Conservation (phyloP, 2,797 vertebrate genomes). For the Anguilla pacifica region DNA sequence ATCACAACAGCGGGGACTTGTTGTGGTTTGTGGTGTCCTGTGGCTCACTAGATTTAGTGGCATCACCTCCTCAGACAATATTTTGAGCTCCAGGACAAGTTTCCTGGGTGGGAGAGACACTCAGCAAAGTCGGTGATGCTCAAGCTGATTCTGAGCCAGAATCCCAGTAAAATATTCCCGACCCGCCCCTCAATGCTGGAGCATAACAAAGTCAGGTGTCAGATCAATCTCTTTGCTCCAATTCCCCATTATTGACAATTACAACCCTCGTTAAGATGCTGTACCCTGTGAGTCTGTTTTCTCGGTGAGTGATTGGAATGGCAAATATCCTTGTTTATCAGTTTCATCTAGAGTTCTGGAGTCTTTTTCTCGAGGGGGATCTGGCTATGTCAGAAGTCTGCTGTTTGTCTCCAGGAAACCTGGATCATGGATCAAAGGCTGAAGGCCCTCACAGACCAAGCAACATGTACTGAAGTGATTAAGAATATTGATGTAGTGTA, state of each 20-base stretch:
- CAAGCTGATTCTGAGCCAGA: not conserved
- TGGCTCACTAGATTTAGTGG: not conserved
- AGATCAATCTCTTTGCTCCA: not conserved
- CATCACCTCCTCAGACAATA: not conserved
- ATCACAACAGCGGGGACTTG: conserved; percentile 22
- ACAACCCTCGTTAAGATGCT: not conserved
- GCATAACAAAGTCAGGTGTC: not conserved
- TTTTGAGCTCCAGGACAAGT: not conserved
- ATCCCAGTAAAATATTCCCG: not conserved
- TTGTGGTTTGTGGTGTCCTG: conserved; percentile 18
- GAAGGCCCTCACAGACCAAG: not conserved
- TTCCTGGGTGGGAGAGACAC: not conserved
- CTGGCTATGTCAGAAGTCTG: not conserved
- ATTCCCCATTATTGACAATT: not conserved
- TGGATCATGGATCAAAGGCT: not conserved
- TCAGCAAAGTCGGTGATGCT: not conserved
- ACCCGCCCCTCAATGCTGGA: not conserved
- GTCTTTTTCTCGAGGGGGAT: not conserved
- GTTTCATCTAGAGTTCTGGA: not conserved
- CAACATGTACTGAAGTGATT: not conserved
- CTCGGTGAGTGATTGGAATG: not conserved
- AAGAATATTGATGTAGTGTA: not conserved
- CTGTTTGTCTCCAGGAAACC: not conserved
- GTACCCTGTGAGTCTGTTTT: not conserved
- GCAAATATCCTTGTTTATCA: not conserved